phyloP scores from a whole-genome alignment of 2,888 invertebrate species.

The Tenodera sinensis region DNA sequence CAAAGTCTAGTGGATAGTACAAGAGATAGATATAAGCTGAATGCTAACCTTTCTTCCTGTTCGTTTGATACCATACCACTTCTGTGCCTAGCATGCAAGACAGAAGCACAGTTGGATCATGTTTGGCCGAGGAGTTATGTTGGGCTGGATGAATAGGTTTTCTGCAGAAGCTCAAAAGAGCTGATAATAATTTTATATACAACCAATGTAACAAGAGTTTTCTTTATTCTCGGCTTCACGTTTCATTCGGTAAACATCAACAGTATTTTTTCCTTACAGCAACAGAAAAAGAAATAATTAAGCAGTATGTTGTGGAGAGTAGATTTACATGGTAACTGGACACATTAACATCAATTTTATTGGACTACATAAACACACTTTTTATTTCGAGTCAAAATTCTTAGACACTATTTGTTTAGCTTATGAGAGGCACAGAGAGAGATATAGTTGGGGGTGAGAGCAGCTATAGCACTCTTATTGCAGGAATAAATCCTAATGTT shows the following conservation, averaged over 20 bases:
- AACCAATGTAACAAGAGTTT: not conserved
- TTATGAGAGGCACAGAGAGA: not conserved
- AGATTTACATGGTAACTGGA: not conserved
- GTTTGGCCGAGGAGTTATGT: no score
- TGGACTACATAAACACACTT: not conserved
- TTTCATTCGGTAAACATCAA: not conserved
- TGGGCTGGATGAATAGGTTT: no score
- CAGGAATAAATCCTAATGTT: not conserved
- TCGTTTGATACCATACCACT: no score
- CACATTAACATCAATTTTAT: not conserved
- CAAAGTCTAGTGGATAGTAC: no score
- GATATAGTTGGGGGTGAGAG: not conserved
- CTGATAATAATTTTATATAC: not conserved
- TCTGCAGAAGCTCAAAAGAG: no score
- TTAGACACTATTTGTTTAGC: not conserved
- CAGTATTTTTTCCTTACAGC: not conserved
- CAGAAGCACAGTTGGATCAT: no score
- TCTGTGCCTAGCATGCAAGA: no score
- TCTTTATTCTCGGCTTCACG: not conserved
- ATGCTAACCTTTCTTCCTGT: no score
- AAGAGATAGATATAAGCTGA: no score
- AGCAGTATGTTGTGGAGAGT: not conserved
- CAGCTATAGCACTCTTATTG: not conserved
- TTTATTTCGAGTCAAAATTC: not conserved
- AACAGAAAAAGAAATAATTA: not conserved